A percentile compares a stretch with the other conserved stretches of the same genome.
phyloP scores from a whole-genome alignment of 2,888 invertebrate species.

The Sphinx pinastri region DNA sequence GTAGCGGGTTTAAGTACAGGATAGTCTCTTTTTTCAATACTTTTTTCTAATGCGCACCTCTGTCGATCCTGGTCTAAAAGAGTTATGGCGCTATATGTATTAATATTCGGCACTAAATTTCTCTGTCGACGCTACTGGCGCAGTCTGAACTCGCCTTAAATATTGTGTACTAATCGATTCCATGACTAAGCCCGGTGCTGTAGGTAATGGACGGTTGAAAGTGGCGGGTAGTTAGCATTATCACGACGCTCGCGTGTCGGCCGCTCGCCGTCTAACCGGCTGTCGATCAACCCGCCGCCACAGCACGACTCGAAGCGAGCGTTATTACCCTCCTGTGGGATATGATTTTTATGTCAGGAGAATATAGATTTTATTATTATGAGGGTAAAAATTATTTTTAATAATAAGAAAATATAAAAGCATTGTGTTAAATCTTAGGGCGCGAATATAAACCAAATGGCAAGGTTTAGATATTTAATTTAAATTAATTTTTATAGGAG shows the following conservation, averaged over 20 bases:
- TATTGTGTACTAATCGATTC: constrained; percentile 1
- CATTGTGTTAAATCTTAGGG: no score
- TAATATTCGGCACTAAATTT: background rate
- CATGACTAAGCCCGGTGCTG: background rate
- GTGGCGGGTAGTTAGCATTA: constrained; percentile 19
- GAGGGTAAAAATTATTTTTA: no score
- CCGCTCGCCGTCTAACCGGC: background rate
- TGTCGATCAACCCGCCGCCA: constrained; percentile 14
- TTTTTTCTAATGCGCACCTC: no score
- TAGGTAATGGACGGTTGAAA: constrained; percentile 23
- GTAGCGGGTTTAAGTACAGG: no score
- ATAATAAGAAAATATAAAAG: no score
- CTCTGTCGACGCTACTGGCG: no score
- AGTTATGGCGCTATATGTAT: no score
- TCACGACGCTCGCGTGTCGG: constrained; percentile 9
- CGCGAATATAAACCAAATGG: no score
- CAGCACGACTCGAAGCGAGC: background rate
- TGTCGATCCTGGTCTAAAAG: no score
- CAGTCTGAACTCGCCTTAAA: background rate
- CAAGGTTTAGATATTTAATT: no score
- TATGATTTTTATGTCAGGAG: background rate
- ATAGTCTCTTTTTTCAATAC: no score
- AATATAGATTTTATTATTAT: background rate
- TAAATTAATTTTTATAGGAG: no score
- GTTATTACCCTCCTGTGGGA: background rate